Base-by-base conservation (phyloP, 2,797 vertebrate species). In the Florisuga fusca region DNA sequence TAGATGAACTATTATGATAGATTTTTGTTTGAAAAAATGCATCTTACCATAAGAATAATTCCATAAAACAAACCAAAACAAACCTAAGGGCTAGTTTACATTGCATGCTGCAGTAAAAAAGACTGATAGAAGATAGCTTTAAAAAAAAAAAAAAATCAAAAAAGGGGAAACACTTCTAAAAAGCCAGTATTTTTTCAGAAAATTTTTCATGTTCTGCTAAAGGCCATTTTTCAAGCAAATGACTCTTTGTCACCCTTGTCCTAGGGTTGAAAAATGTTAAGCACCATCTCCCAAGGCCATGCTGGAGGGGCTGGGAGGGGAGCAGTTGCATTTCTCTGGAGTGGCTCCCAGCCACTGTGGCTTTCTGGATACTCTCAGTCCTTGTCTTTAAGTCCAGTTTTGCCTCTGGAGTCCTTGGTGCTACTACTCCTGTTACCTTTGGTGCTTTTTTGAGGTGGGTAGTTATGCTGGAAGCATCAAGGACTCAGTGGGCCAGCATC, bases 111-210 rank as follows among this genome's bases (percentile, higher is more conserved):
- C 88, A 74, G 85, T 96, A 87, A 90, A 93, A 71, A 91, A 91
- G 82, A 93, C 73, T 1, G 54, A 94, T 90, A 38, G 85, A 84
- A 45, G 46, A 68, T 71, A 86, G 81, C 88, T 81, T 26, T 22
- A 50, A 50, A 50, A 51, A 29, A 72, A 0, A 50, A 68, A 85
- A 90, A 93, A 93, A 92, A 73, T 61, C n/a, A 62, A n/a, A 80
- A 81, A 50, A 33, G 80, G 62, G 73, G 80, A 95, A 93, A 90
- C 45, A 72, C 80, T 93, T 91, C 80, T 91, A 88, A 95, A 95
- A 90, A 95, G 80, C 88, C 85, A 58, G 43, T 86, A 90, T 93
- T 68, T 95, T 95, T 93, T 90, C 67, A 85, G 87, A 87, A 94
- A 84, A 82, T 45, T 84, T 96, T 87, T 82, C 74, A 55, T 67